Conservation (phyloP, 2,888 invertebrate species). For the Tipula helvola region DNA sequence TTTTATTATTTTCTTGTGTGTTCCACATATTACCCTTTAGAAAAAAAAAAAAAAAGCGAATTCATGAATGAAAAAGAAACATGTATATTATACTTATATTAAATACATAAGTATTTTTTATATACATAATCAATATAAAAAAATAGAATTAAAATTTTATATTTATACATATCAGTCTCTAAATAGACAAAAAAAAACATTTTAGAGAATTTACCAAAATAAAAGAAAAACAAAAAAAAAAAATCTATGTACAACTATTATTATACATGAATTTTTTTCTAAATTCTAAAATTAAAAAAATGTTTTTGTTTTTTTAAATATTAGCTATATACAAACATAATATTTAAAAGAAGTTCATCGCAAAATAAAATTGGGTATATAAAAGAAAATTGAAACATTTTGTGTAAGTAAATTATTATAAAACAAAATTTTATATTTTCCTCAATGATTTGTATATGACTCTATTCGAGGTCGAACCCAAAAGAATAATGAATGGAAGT, state of each 20-base stretch:
- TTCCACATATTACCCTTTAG: not conserved
- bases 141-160: not conserved
- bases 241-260: not conserved
- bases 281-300: not conserved
- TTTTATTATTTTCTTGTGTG: not conserved
- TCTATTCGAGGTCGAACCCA: constrained; percentile 16
- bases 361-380: not conserved
- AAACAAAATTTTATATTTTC: not conserved
- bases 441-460: constrained; percentile 11
- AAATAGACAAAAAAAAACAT: not conserved
- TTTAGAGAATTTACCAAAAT: not conserved
- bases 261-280: not conserved
- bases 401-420: not conserved
- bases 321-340: not conserved
- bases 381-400: not conserved
- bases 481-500: constrained; percentile 18
- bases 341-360: not conserved
- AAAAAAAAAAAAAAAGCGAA: not conserved
- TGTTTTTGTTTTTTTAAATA: not conserved
- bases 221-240: not conserved
- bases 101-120: not conserved
- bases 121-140: not conserved
- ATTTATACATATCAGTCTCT: not conserved
- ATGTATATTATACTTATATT: not conserved
- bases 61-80: not conserved